A percentile compares a stretch with the other conserved stretches of the same genome.
These are phyloP conservation scores for Enteromius unitaeniatus DNA, from an alignment of 2,797 vertebrate genomes.

Conservation along the genomic window DNA sequence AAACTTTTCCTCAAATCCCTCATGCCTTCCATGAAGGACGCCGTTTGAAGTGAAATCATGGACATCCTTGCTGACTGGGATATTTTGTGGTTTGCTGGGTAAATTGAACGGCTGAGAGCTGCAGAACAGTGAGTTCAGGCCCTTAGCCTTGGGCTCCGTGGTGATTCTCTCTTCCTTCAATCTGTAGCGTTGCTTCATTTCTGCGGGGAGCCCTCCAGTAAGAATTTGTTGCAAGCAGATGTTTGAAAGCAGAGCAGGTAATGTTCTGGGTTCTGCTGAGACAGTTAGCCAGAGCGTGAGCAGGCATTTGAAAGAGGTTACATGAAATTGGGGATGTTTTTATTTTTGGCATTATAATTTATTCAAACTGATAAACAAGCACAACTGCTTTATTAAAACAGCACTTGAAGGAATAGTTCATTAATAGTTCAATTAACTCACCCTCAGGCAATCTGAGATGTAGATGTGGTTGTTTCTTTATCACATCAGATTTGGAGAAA, in stretches of 20 bases:
- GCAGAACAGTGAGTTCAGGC: conserved; percentile 26
- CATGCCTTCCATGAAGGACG: background rate
- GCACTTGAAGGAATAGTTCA: background rate
- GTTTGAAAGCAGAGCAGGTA: conserved; percentile 57
- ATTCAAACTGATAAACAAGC: background rate
- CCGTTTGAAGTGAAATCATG: background rate
- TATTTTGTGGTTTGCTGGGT: conserved; percentile 13
- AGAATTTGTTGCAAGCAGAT: conserved; percentile 73
- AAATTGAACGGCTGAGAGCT: conserved; percentile 19
- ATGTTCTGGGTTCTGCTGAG: conserved; percentile 14
- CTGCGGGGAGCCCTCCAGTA: conserved; percentile 61
- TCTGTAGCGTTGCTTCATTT: conserved; percentile 18
- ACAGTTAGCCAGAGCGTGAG: conserved; percentile 8
- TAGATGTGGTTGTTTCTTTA: background rate
- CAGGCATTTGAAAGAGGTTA: background rate
- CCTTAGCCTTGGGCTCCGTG: conserved; percentile 19
- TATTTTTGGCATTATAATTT: background rate
- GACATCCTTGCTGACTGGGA: conserved; percentile 8
- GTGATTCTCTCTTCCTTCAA: conserved; percentile 12
- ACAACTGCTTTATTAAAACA: background rate
- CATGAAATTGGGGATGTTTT: background rate
- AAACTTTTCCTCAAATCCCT: conserved; percentile 6
- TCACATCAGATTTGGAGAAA: background rate
- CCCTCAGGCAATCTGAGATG: background rate
- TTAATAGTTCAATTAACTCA: background rate